A percentile compares a stretch with the other conserved stretches of the same genome.
These are phyloP conservation scores for Plutomurus gul DNA, from an alignment of 1,140 invertebrate genomes.

Conservation along the genomic window DNA sequence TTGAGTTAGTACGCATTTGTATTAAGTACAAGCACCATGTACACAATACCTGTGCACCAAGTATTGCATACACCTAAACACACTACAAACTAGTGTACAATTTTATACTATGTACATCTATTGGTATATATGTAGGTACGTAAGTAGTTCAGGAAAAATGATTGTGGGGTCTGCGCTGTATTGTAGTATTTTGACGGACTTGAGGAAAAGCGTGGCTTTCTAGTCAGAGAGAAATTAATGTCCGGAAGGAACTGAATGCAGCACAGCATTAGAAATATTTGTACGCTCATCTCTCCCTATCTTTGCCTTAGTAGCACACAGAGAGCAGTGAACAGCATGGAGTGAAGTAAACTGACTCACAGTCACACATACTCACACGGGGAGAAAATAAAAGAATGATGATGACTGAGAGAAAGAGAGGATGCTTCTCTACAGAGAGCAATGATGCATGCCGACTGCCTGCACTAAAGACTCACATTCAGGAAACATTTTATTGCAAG, in stretches of 20 bases:
- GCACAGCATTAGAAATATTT: slow-evolving; percentile 38
- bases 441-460: slow-evolving; percentile 36
- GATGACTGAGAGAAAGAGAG: slow-evolving; percentile 33
- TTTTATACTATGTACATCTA: too few species aligned
- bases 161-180: too few species aligned
- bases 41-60: too few species aligned
- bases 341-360: slow-evolving; percentile 1
- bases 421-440: slow-evolving; percentile 31
- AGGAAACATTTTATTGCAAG: slow-evolving; percentile 49
- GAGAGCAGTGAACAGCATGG: not conserved
- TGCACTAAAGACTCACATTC: slow-evolving; percentile 45
- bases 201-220: slow-evolving; percentile 5
- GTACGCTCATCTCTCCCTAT: slow-evolving; percentile 4
- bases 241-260: slow-evolving; percentile 45
- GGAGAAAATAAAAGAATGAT: slow-evolving; percentile 49
- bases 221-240: slow-evolving; percentile 45
- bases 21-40: too few species aligned
- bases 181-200: slow-evolving; percentile 16
- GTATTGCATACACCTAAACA: too few species aligned
- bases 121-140: not conserved
- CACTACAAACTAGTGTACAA: too few species aligned
- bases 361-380: slow-evolving; percentile 12
- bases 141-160: too few species aligned
- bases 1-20: too few species aligned
- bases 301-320: too few species aligned